phyloP scores from a whole-genome alignment of 1,140 invertebrate genomes.

The Tenebrio molitor region DNA sequence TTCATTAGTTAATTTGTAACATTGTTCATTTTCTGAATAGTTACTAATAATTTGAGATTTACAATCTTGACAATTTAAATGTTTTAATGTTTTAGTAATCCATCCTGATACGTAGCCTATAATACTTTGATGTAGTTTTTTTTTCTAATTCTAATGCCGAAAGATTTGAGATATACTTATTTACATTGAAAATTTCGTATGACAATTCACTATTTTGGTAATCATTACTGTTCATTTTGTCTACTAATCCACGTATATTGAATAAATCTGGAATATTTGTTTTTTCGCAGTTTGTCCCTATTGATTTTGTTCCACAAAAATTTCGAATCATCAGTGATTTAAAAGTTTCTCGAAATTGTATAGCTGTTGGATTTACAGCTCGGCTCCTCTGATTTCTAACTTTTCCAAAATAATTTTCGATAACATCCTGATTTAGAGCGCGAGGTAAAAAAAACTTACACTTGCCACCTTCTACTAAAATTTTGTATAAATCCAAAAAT shows the following conservation, averaged over 20 bases:
- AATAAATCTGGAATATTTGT: no score
- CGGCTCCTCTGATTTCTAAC: not conserved
- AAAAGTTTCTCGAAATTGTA: not conserved
- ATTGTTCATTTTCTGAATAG: not conserved
- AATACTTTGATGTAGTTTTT: not conserved
- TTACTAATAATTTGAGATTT: no score
- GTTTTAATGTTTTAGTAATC: not conserved
- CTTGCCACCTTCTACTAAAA: no score
- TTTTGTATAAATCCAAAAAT: no score
- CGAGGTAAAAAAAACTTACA: no score
- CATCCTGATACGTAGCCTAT: not conserved
- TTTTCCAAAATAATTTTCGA: not conserved
- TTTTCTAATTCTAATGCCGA: not conserved
- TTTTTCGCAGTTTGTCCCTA: no score
- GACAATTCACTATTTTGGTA: not conserved
- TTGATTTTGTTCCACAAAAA: no score
- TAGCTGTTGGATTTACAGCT: not conserved
- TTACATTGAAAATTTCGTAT: not conserved
- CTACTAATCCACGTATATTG: not conserved
- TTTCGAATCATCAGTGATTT: no score
- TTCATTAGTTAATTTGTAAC: not conserved
- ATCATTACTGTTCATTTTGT: not conserved
- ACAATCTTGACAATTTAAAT: not conserved
- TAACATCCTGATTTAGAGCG: no score
- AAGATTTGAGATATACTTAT: not conserved